These are phyloP conservation scores for Sebastes goodei DNA, from an alignment of 2,797 vertebrate species.

Conservation along the genomic window DNA sequence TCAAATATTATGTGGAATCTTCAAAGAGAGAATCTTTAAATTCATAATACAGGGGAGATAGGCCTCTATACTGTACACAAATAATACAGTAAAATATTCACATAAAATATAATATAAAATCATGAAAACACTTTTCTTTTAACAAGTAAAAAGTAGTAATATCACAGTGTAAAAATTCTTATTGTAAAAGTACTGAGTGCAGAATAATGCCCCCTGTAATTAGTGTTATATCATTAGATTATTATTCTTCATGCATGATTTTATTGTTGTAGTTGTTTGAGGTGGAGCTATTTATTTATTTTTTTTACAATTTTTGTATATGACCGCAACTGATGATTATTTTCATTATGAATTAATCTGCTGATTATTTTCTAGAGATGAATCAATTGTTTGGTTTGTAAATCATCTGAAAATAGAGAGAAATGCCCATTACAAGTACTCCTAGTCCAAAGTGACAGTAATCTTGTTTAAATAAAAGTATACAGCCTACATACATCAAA, in stretches of 20 bases:
- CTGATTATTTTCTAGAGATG: neutral
- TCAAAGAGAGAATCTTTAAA: too few relatives aligned
- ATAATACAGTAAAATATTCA: too few relatives aligned
- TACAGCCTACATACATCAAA: neutral
- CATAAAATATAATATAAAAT: too few relatives aligned
- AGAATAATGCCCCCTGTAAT: neutral
- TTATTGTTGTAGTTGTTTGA: neutral
- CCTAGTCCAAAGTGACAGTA: neutral
- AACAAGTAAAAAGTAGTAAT: neutral
- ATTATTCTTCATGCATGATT: neutral
- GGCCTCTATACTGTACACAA: too few relatives aligned
- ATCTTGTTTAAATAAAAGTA: neutral
- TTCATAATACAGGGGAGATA: too few relatives aligned
- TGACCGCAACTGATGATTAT: neutral
- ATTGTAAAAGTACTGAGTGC: neutral
- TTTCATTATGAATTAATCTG: neutral
- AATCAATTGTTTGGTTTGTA: neutral
- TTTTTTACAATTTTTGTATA: too few relatives aligned
- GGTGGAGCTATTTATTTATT: too few relatives aligned
- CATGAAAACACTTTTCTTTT: too few relatives aligned
- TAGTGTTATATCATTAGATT: neutral
- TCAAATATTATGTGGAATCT: too few relatives aligned
- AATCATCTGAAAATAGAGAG: neutral
- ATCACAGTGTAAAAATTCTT: neutral
- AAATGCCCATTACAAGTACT: neutral